These are phyloP conservation scores for Pasiphila rectangulata DNA, from an alignment of 2,888 invertebrate species.

Conservation along the genomic window DNA sequence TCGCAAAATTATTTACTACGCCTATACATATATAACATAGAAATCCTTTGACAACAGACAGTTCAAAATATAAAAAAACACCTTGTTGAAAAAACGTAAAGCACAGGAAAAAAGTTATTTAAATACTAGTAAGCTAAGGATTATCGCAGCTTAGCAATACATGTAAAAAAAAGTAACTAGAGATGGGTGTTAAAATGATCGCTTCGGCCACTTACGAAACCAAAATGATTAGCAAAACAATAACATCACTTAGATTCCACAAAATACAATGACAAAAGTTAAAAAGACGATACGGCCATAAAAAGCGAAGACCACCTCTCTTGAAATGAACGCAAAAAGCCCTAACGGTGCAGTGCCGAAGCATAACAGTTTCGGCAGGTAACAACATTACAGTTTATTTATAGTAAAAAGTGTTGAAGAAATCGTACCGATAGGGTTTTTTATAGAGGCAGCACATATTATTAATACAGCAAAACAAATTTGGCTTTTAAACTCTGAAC, in stretches of 20 bases:
- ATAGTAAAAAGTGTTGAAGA: background rate
- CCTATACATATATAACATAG: background rate
- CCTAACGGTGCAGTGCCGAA: constrained; percentile 16
- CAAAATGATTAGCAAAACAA: constrained; percentile 7
- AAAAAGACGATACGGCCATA: constrained; percentile 5
- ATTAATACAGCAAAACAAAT: too few relatives aligned
- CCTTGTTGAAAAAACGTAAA: too few relatives aligned
- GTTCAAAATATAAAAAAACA: too few relatives aligned
- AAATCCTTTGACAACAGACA: background rate
- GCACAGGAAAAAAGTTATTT: too few relatives aligned
- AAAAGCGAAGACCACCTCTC: constrained; percentile 1
- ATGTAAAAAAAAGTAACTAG: background rate
- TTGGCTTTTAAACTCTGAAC: too few relatives aligned
- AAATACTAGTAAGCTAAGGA: background rate
- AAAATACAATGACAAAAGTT: background rate
- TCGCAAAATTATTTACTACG: background rate
- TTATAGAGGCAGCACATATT: too few relatives aligned
- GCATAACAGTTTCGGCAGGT: constrained; percentile 14
- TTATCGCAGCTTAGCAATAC: background rate
- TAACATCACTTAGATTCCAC: background rate
- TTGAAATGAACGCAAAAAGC: background rate
- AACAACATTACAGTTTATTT: constrained; percentile 4
- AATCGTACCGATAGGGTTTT: too few relatives aligned
- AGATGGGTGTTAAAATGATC: background rate
- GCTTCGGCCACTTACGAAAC: too few relatives aligned